Conservation (phyloP, 2,888 invertebrate genomes). For the Cylloceria caligata region DNA sequence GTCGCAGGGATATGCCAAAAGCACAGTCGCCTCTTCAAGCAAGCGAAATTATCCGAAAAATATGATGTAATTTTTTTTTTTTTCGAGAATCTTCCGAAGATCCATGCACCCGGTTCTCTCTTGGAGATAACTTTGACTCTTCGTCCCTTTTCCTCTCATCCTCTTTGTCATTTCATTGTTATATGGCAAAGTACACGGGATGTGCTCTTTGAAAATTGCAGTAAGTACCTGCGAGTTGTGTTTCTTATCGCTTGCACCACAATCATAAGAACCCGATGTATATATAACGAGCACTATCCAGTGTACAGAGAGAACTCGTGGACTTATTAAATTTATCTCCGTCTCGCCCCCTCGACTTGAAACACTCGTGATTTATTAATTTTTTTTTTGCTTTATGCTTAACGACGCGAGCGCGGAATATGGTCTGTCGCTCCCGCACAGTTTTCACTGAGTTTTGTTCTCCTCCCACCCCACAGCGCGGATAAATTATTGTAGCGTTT, state of each 20-base stretch:
- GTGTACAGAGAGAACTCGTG: conserved; percentile 68
- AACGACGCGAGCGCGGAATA: conserved; percentile 82
- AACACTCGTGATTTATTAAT: conserved; percentile 82
- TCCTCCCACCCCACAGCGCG: conserved; percentile 22
- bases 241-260: conserved; percentile 71
- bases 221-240: conserved; percentile 53
- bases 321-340: conserved; percentile 83
- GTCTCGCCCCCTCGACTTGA: conserved; percentile 70
- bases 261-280: conserved; percentile 59
- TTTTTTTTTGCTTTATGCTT: conserved; percentile 74
- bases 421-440: conserved; percentile 70
- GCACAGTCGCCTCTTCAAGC: conserved; percentile 68
- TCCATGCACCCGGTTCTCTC: conserved; percentile 49
- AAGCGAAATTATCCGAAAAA: conserved; percentile 67
- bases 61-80: conserved; percentile 63
- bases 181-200: neutral
- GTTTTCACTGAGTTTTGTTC: conserved; percentile 53
- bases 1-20: conserved; percentile 67
- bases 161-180: conserved; percentile 15
- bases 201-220: conserved; percentile 46
- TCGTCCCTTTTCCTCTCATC: neutral
- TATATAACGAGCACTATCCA: conserved; percentile 38
- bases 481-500: conserved; percentile 57
- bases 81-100: conserved; percentile 4
- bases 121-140: conserved; percentile 49